Conservation (phyloP, 2,113 vertebrate species). For the Geococcyx californianus region DNA sequence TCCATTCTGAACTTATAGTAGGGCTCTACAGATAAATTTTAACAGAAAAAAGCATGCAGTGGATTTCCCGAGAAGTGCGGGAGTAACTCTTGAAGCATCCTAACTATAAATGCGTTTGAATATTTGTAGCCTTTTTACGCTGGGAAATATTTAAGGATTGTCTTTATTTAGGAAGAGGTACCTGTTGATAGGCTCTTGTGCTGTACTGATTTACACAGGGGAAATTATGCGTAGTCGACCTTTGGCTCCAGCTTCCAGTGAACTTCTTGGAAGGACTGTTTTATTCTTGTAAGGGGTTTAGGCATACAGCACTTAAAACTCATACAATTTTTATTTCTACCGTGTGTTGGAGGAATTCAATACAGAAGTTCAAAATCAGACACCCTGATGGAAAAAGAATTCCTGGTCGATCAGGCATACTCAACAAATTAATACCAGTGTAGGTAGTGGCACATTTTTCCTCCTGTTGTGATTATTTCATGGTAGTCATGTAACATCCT, state of each 20-base stretch:
- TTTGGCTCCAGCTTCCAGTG: not conserved
- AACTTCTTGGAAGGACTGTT: not conserved
- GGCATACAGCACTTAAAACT: not conserved
- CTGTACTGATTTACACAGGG: not conserved
- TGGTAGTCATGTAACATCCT: not conserved
- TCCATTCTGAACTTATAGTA: not conserved
- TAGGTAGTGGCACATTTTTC: not conserved
- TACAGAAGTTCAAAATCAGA: not conserved
- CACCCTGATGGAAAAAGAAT: not conserved
- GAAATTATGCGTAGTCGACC: not conserved
- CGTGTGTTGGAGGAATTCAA: slow-evolving; percentile 30
- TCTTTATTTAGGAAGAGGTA: not conserved
- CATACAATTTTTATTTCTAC: not conserved
- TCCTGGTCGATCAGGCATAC: not conserved
- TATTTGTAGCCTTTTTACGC: not conserved
- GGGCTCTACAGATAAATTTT: not conserved
- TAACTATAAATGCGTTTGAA: not conserved
- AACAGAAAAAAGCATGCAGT: not conserved
- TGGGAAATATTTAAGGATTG: not conserved
- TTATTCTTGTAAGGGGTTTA: slow-evolving; percentile 8
- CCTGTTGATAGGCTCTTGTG: not conserved
- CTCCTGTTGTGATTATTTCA: not conserved
- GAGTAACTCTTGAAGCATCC: not conserved
- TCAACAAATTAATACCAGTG: not conserved
- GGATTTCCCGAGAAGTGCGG: not conserved